A percentile compares a stretch with the other conserved stretches of the same genome.
Evolutionary conservation across 2,888 invertebrate species (phyloP).

Genomic region (Latrodectus elegans): DNA sequence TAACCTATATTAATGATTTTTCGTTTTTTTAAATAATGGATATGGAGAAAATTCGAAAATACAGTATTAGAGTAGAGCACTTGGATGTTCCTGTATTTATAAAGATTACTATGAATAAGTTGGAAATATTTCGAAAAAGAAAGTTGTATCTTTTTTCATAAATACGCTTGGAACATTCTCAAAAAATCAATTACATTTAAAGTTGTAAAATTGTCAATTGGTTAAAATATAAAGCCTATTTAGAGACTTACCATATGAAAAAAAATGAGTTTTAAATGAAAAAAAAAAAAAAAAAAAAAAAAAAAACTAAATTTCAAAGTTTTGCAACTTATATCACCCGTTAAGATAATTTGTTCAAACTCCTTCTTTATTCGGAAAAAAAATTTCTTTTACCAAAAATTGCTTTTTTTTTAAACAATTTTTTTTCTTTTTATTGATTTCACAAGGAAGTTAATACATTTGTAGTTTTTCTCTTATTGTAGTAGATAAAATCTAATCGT

Average conservation of each 20-base stretch:
- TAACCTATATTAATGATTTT: too few species aligned
- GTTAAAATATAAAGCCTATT: background rate
- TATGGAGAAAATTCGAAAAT: too few species aligned
- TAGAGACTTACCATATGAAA: background rate
- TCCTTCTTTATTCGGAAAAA: background rate
- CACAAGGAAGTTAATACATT: background rate
- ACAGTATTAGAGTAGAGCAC: too few species aligned
- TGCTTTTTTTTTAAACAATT: background rate
- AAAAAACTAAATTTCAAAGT: background rate
- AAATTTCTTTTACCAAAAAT: background rate
- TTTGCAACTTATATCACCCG: background rate
- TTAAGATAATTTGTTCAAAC: background rate
- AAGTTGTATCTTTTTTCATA: background rate
- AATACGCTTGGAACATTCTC: background rate
- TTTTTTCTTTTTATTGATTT: constrained; percentile 1
- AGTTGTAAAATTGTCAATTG: background rate
- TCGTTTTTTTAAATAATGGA: too few species aligned
- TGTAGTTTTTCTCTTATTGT: background rate
- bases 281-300: too few species aligned
- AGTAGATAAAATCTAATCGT: too few species aligned
- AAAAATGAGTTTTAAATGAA: background rate
- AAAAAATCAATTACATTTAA: background rate
- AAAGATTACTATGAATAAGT: too few species aligned
- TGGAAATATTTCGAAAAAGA: too few species aligned
- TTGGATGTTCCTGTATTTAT: too few species aligned